Conservation (phyloP, 2,888 invertebrate genomes). For the Aphodius sticticus region DNA sequence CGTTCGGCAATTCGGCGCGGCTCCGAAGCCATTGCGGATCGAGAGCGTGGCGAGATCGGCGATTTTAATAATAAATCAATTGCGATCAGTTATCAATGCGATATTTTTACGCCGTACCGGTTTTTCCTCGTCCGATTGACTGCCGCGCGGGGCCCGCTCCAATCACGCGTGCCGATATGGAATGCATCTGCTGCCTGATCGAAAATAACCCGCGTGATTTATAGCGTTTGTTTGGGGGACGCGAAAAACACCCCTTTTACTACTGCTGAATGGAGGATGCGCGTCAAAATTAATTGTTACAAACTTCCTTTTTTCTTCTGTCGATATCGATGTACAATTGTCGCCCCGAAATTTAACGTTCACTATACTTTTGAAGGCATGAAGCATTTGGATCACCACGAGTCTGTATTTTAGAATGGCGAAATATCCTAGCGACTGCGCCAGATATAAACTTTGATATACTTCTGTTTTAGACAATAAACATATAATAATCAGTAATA, state of each 20-base stretch:
- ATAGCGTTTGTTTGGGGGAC: slow-evolving; percentile 46
- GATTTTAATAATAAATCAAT: slow-evolving; percentile 53
- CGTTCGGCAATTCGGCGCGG: not conserved
- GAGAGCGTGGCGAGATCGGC: not conserved
- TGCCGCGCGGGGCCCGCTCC: slow-evolving; percentile 48
- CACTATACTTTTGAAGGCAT: too few species aligned
- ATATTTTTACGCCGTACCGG: slow-evolving; percentile 56
- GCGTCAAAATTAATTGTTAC: slow-evolving; percentile 4
- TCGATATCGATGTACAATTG: not conserved
- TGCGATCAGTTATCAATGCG: slow-evolving; percentile 53
- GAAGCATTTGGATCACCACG: too few species aligned
- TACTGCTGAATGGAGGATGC: not conserved
- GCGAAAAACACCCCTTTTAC: slow-evolving; percentile 36
- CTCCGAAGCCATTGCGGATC: not conserved
- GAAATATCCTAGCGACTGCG: too few species aligned
- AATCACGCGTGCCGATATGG: slow-evolving; percentile 57
- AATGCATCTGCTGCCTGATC: slow-evolving; percentile 56
- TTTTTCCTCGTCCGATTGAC: slow-evolving; percentile 56
- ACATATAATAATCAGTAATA: too few species aligned
- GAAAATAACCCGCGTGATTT: slow-evolving; percentile 57
- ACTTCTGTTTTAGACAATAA: too few species aligned
- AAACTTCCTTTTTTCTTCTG: not conserved
- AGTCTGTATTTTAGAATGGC: too few species aligned
- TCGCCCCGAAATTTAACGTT: not conserved
- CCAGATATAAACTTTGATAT: too few species aligned